Base-by-base conservation (phyloP, 2,797 vertebrate genomes). In the Gobionotothen gibberifrons region DNA sequence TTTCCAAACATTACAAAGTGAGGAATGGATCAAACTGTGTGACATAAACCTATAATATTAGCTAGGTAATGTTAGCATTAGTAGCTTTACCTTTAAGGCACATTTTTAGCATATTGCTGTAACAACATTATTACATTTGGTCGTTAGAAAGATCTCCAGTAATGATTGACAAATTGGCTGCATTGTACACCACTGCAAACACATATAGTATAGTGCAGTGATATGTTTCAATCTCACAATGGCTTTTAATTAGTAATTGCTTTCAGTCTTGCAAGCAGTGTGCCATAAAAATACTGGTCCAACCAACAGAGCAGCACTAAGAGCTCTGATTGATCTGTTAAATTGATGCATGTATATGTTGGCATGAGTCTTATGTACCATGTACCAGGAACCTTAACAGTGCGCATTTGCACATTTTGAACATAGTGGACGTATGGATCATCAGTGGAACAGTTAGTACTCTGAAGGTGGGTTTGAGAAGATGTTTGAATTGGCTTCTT, bases 291-390 rank as follows among this genome's bases (percentile, higher is more conserved):
- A 40, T 14, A 46, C 36, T n/a, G 0, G 19, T 53, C 39, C 48
- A 67, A 15, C 54, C 46, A 22, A 52, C n/a, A 26, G 14, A 53
- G 21, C n/a, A 66, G 63, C 55, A 59, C 54, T 32, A 17, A 26
- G 11, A 12, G 26, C 26, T 26, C 26, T 26, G 26, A 26, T 26
- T 26, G n/a, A n/a, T n/a, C n/a, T n/a, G 32, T 36, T 7, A 36
- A 36, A 7, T 36, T 36, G 8, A 36, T 36, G 32, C 6, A 36
- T 36, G 32, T 36, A 8, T 32, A 32, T 32, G 49, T 47, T 54
- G 51, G 32, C 40, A 47, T 55, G 43, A 15, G 21, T 48, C 17
- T 36, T 42, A 43, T 22, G n/a, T 12, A 47, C 55, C 22, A n/a
- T 17, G 32, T 3, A 58, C 5, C 29, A 47, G 2, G 39, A 59